Percentiles rank a stretch among this genome's conserved stretches.
phyloP scores from a whole-genome alignment of 2,888 invertebrate genomes.

The Malthinus flaveolus region DNA sequence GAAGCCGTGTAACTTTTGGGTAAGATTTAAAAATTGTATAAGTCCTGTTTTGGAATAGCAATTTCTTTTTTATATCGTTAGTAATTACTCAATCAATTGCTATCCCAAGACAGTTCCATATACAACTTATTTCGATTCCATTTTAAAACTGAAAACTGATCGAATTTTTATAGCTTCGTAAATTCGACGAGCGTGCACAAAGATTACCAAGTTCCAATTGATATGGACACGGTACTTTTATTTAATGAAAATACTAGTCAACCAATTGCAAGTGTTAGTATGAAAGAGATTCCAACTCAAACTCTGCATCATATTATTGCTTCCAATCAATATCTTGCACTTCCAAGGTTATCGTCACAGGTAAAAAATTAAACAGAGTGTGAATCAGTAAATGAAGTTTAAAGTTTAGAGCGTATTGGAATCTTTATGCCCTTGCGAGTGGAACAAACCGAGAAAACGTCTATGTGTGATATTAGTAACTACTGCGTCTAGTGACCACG shows the following conservation, averaged over 20 bases:
- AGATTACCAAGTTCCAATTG: constrained; percentile 73
- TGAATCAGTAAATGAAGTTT: background rate
- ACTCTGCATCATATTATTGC: constrained; percentile 87
- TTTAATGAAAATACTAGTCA: constrained; percentile 84
- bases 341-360: constrained; percentile 93
- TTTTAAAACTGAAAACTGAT: background rate
- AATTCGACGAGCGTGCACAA: constrained; percentile 66
- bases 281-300: constrained; percentile 86
- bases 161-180: constrained; percentile 64
- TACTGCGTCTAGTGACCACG: constrained; percentile 61
- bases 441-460: constrained; percentile 74
- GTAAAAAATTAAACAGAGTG: constrained; percentile 48
- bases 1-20: constrained; percentile 86
- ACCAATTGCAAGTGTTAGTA: constrained; percentile 84
- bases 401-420: constrained; percentile 68
- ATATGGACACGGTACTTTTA: constrained; percentile 79
- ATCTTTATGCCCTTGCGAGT: constrained; percentile 86
- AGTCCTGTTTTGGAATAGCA: background rate
- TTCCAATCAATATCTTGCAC: constrained; percentile 82
- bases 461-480: constrained; percentile 82
- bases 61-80: background rate
- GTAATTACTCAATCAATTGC: background rate
- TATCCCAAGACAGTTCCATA: too few species aligned
- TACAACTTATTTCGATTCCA: too few species aligned
- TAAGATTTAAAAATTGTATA: constrained; percentile 50